Conservation (phyloP, 2,797 vertebrate genomes). For the Tokudaia muenninki region DNA sequence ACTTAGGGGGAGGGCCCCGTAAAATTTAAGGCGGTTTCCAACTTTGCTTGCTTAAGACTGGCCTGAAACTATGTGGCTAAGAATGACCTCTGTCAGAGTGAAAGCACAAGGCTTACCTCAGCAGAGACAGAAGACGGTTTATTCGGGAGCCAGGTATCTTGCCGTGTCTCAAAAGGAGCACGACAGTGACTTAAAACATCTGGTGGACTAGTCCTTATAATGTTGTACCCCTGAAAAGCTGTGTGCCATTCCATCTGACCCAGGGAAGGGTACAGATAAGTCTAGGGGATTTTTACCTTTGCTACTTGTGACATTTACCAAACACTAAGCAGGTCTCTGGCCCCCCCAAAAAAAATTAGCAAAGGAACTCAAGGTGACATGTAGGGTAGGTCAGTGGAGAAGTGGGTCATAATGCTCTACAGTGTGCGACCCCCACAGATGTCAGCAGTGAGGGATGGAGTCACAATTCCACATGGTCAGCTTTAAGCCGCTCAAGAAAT, state of each 20-base stretch:
- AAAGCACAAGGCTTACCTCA: background rate
- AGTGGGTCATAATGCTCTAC: background rate
- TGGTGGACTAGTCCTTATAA: background rate
- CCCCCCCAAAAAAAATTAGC: background rate
- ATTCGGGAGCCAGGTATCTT: background rate
- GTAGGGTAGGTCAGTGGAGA: background rate
- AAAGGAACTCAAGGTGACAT: background rate
- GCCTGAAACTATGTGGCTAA: background rate
- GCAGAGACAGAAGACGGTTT: background rate
- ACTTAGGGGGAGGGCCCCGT: too few relatives aligned
- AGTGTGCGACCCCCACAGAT: background rate
- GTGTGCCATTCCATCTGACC: background rate
- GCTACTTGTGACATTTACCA: background rate
- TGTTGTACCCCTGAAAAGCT: background rate
- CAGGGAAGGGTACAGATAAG: background rate
- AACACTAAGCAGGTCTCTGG: background rate
- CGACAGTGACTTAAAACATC: background rate
- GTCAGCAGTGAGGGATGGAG: background rate
- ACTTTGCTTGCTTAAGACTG: background rate
- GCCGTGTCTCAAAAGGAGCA: background rate
- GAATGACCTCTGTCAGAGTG: background rate
- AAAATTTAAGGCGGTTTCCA: background rate
- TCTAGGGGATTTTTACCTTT: background rate
- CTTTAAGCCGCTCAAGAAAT: background rate
- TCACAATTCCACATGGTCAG: background rate